These are phyloP conservation scores for Tethea ocularis DNA, from an alignment of 2,888 invertebrate genomes.

Conservation along the genomic window DNA sequence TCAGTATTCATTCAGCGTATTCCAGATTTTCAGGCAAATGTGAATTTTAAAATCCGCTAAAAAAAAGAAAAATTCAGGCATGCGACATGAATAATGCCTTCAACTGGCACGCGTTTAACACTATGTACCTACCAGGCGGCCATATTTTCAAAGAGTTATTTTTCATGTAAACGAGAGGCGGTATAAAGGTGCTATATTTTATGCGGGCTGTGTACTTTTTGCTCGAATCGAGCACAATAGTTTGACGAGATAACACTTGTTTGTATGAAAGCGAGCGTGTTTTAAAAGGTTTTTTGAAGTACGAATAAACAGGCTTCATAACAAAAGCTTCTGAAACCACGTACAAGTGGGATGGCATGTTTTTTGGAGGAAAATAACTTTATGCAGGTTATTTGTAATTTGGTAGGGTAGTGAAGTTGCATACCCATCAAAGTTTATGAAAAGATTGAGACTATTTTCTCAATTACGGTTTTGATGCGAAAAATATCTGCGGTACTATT, in stretches of 20 bases:
- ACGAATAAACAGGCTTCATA: conserved; percentile 7
- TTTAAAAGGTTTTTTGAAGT: conserved; percentile 20
- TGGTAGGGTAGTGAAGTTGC: too few relatives aligned
- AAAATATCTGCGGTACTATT: too few relatives aligned
- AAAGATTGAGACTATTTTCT: too few relatives aligned
- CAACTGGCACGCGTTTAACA: conserved; percentile 14
- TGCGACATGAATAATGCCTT: conserved; percentile 11
- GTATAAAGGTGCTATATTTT: conserved; percentile 34
- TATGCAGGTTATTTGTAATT: too few relatives aligned
- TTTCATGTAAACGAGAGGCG: conserved; percentile 40
- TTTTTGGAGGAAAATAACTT: not conserved
- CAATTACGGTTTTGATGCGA: too few relatives aligned
- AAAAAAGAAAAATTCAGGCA: not conserved
- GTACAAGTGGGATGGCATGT: not conserved
- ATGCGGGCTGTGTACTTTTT: conserved; percentile 28
- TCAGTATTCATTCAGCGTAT: not conserved
- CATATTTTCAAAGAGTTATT: conserved; percentile 39
- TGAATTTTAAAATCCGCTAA: not conserved
- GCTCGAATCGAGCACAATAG: conserved; percentile 33
- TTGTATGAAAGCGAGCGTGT: conserved; percentile 17
- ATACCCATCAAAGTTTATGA: too few relatives aligned
- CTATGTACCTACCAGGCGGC: conserved; percentile 29
- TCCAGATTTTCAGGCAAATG: not conserved
- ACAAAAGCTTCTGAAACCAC: not conserved
- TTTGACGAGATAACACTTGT: conserved; percentile 38